A percentile compares a stretch with the other conserved stretches of the same genome.
phyloP scores from a whole-genome alignment of 2,113 vertebrate genomes.

The Physeter macrocephalus region DNA sequence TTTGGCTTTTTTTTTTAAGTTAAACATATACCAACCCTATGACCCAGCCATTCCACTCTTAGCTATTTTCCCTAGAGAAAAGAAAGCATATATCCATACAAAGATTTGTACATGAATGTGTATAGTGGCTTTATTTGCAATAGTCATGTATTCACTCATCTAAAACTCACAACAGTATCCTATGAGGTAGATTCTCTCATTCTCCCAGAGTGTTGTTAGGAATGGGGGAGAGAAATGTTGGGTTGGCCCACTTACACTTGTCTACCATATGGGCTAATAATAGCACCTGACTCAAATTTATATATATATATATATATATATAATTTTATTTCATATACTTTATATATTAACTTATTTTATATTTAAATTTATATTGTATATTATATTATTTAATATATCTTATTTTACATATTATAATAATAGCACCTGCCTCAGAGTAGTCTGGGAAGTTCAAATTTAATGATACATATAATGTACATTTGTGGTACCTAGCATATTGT shows the following conservation, averaged over 20 bases:
- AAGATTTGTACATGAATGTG: neutral
- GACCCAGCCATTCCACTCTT: neutral
- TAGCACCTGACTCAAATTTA: neutral
- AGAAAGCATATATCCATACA: neutral
- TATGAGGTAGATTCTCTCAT: neutral
- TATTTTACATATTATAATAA: neutral
- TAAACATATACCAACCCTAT: neutral
- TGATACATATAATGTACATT: neutral
- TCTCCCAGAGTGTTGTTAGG: neutral
- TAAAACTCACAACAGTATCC: neutral
- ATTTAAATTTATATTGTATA: neutral
- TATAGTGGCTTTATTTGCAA: neutral
- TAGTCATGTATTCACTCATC: neutral
- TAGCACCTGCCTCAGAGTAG: neutral
- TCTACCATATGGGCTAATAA: neutral
- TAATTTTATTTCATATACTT: neutral
- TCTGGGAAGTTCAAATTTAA: neutral
- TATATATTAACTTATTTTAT: neutral
- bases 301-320: neutral
- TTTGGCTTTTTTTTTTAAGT: neutral
- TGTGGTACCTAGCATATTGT: neutral
- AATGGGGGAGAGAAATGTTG: neutral
- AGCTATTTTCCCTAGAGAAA: neutral
- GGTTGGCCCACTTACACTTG: neutral
- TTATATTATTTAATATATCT: neutral